Evolutionary conservation across 2,888 invertebrate genomes (phyloP).

Genomic region (Caenorhabditis afra): DNA sequence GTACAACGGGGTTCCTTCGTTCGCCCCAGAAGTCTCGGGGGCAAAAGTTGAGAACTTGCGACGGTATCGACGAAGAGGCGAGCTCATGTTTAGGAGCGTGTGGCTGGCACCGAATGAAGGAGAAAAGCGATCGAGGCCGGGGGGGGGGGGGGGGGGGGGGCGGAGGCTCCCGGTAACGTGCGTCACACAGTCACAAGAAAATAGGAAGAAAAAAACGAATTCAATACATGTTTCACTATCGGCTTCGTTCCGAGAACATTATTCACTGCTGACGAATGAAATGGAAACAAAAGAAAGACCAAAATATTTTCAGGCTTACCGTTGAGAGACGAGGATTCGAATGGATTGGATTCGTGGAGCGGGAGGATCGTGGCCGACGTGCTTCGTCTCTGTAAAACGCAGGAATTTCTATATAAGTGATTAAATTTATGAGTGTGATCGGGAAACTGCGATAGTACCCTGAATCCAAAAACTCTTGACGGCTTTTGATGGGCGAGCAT

Average conservation of each 20-base stretch:
- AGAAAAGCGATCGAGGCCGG: constrained; percentile 6
- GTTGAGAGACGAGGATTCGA: constrained; percentile 38
- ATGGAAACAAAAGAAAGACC: no score
- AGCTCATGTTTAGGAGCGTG: constrained; percentile 12
- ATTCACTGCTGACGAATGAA: not conserved
- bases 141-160: not conserved
- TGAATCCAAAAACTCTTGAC: constrained; percentile 21
- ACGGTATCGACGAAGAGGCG: constrained; percentile 14
- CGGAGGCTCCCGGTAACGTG: no score
- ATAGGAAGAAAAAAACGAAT: not conserved
- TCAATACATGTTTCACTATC: constrained; percentile 13
- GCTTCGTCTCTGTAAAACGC: constrained; percentile 50
- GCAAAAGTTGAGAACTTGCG: constrained; percentile 41
- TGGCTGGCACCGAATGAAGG: not conserved
- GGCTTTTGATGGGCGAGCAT: not conserved
- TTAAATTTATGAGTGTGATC: no score
- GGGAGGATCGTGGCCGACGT: constrained; percentile 54
- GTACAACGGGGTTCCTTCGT: not conserved
- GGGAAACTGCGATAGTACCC: not conserved
- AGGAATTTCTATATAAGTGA: no score
- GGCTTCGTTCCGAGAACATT: not conserved
- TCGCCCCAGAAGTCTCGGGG: no score
- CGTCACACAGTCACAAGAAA: no score
- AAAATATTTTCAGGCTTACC: not conserved
- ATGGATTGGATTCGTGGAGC: constrained; percentile 17